A percentile compares a stretch with the other conserved stretches of the same genome.
These are phyloP conservation scores for Elephantulus edwardii DNA, from an alignment of 2,113 vertebrate genomes.

Conservation along the genomic window DNA sequence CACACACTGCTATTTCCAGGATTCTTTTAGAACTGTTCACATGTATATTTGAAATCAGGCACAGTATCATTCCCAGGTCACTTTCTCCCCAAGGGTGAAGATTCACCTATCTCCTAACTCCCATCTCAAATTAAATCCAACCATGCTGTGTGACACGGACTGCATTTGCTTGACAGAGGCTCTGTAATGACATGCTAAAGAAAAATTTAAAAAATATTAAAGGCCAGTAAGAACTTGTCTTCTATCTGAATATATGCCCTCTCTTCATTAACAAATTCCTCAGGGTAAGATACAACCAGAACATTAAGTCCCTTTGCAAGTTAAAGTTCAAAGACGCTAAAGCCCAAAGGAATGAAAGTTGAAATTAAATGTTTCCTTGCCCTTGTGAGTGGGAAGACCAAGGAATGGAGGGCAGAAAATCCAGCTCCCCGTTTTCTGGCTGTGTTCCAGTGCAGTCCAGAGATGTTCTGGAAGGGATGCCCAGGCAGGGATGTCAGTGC, in stretches of 20 bases:
- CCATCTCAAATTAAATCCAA: neutral
- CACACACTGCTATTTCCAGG: neutral
- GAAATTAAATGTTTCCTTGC: neutral
- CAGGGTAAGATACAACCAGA: slow-evolving; percentile 20
- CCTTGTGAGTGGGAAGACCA: slow-evolving; percentile 36
- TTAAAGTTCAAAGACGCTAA: slow-evolving; percentile 30
- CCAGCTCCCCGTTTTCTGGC: neutral
- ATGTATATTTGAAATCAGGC: neutral
- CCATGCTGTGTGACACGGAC: fast-evolving
- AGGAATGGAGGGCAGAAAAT: neutral
- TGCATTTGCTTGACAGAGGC: no score
- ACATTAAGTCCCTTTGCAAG: neutral
- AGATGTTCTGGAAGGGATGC: neutral
- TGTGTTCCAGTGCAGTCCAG: neutral
- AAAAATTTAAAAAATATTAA: no score
- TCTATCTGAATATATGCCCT: neutral
- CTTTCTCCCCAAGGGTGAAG: neutral
- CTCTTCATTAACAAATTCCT: neutral
- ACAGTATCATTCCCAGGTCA: neutral
- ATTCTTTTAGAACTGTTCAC: neutral
- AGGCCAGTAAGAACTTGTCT: neutral
- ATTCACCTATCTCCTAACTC: fast-evolving
- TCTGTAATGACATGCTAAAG: neutral
- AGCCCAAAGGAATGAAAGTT: neutral
- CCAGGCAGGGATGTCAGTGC: fast-evolving